phyloP scores from a whole-genome alignment of 1,140 invertebrate species.

The Musca domestica region DNA sequence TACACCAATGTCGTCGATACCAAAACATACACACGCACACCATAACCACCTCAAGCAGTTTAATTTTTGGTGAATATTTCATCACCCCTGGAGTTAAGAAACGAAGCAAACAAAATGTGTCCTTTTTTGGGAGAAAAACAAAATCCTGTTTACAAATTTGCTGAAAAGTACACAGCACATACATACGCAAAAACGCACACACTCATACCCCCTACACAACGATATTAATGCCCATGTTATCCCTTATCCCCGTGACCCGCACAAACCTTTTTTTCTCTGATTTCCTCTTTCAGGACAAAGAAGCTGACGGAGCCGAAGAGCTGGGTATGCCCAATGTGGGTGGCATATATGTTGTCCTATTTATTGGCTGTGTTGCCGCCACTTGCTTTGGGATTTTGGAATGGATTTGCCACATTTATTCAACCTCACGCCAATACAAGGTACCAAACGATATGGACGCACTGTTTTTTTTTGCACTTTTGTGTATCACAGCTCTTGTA shows the following conservation, averaged over 20 bases:
- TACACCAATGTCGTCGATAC: no score
- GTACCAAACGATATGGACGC: slow-evolving; percentile 29
- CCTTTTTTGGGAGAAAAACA: no score
- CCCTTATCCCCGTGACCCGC: background rate
- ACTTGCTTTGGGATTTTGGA: slow-evolving; percentile 47
- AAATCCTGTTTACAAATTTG: no score
- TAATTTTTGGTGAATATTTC: no score
- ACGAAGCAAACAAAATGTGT: no score
- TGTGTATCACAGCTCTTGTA: background rate
- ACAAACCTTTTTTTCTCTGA: no score
- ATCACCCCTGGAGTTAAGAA: no score
- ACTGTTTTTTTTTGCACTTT: background rate
- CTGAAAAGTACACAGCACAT: background rate
- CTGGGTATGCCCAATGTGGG: slow-evolving; percentile 88
- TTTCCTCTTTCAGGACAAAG: slow-evolving; percentile 29
- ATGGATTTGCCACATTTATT: slow-evolving; percentile 40
- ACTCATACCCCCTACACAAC: background rate
- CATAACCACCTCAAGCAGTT: no score
- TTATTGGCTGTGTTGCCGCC: slow-evolving; percentile 60
- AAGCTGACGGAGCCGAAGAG: slow-evolving; percentile 54
- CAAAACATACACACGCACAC: no score
- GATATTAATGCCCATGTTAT: background rate
- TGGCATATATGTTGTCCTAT: slow-evolving; percentile 90
- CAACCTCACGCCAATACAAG: slow-evolving; percentile 45
- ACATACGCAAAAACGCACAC: background rate